Conservation (phyloP, 2,888 invertebrate species). For the Sarcophaga carnaria region DNA sequence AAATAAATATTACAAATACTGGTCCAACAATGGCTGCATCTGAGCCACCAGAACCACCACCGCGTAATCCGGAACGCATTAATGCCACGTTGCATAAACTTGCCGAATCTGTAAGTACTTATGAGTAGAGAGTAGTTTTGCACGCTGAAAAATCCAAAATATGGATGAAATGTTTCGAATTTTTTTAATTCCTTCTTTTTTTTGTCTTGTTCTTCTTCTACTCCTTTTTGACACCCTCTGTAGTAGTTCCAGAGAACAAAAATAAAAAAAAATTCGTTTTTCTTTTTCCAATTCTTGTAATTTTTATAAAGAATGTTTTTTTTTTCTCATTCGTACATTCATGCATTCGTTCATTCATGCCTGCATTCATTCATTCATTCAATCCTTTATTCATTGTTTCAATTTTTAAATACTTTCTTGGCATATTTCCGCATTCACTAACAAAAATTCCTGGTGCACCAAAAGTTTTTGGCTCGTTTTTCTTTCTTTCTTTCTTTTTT, state of each 20-base stretch:
- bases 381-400: slow-evolving; percentile 2
- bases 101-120: slow-evolving; percentile 81
- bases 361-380: slow-evolving; percentile 9
- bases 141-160: neutral
- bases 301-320: slow-evolving; percentile 17
- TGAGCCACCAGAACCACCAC: slow-evolving; percentile 82
- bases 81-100: slow-evolving; percentile 82
- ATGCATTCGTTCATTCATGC: slow-evolving; percentile 11
- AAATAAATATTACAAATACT: slow-evolving; percentile 81
- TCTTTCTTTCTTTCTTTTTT: neutral
- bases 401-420: slow-evolving; percentile 34
- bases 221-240: no score
- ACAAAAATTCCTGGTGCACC: slow-evolving; percentile 21
- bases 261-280: no score
- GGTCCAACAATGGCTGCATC: slow-evolving; percentile 82
- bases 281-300: no score
- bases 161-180: neutral
- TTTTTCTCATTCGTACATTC: slow-evolving; percentile 4
- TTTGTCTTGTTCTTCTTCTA: neutral
- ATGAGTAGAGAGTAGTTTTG: slow-evolving; percentile 57
- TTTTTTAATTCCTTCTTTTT: neutral
- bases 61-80: slow-evolving; percentile 82
- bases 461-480: slow-evolving; percentile 39
- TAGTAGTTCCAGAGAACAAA: no score
- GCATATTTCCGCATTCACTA: slow-evolving; percentile 42